Conservation (phyloP, 2,888 invertebrate species). For the Nemotelus pantherinus region DNA sequence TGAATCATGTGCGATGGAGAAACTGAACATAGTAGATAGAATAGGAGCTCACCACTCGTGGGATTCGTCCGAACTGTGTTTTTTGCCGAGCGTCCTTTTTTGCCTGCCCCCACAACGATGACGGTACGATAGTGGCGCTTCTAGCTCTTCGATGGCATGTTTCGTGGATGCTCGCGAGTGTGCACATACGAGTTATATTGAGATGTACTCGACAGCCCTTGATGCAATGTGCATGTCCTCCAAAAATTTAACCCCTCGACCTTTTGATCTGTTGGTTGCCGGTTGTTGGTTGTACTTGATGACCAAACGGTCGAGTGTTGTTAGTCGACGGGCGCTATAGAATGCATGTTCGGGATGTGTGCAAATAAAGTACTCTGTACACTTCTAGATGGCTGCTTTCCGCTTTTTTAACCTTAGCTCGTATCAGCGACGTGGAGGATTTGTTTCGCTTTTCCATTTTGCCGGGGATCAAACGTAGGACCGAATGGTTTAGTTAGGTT, state of each 20-base stretch:
- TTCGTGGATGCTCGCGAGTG: slow-evolving; percentile 17
- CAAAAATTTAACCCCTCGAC: slow-evolving; percentile 47
- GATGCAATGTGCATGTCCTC: slow-evolving; percentile 50
- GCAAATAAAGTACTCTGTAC: slow-evolving; percentile 51
- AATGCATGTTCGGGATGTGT: slow-evolving; percentile 51
- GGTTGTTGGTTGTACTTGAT: slow-evolving; percentile 47
- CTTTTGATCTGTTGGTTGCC: slow-evolving; percentile 47
- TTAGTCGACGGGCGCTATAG: slow-evolving; percentile 48
- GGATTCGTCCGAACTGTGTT: slow-evolving; percentile 44
- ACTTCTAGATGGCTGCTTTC: slow-evolving; percentile 49
- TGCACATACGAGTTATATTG: slow-evolving; percentile 49
- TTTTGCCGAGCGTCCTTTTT: slow-evolving; percentile 48
- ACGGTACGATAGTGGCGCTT: neutral
- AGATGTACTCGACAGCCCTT: slow-evolving; percentile 49
- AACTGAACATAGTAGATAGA: neutral
- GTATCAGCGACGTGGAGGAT: slow-evolving; percentile 32
- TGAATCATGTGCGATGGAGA: slow-evolving; percentile 34
- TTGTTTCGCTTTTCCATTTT: slow-evolving; percentile 49
- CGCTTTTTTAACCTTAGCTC: slow-evolving; percentile 48
- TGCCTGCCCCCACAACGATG: slow-evolving; percentile 13
- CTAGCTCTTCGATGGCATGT: slow-evolving; percentile 18
- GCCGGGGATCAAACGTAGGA: slow-evolving; percentile 41
- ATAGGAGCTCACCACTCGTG: slow-evolving; percentile 49
- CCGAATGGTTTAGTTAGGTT: slow-evolving; percentile 45
- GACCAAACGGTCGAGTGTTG: slow-evolving; percentile 46